phyloP scores from a whole-genome alignment of 2,113 vertebrate genomes.

The Collichthys lucidus region DNA sequence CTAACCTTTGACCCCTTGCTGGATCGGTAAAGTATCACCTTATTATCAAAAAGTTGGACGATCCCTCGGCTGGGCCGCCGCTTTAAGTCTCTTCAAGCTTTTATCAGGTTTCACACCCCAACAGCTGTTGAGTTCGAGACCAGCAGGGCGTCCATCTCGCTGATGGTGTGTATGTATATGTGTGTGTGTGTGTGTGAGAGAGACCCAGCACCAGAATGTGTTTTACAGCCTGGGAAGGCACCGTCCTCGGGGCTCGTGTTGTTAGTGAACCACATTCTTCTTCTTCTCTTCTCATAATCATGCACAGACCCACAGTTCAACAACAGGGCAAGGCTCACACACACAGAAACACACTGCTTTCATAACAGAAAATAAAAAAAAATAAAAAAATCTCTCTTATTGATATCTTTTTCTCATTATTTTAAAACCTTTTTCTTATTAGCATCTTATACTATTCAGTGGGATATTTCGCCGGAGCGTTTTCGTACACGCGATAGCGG shows the following conservation, averaged over 20 bases:
- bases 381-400: slow-evolving; percentile 22
- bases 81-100: slow-evolving; percentile 41
- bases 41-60: slow-evolving; percentile 58
- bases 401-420: slow-evolving; percentile 63
- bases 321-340: slow-evolving; percentile 47
- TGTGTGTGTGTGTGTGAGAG: slow-evolving; percentile 29
- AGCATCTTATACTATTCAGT: slow-evolving; percentile 33
- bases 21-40: slow-evolving; percentile 64
- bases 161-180: slow-evolving; percentile 14
- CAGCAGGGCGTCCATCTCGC: slow-evolving; percentile 42
- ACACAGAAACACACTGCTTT: slow-evolving; percentile 49
- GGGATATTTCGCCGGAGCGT: slow-evolving; percentile 13
- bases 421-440: slow-evolving; percentile 58
- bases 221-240: slow-evolving; percentile 74
- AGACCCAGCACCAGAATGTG: slow-evolving; percentile 56
- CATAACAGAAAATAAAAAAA: slow-evolving; percentile 14
- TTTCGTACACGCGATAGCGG: slow-evolving; percentile 24
- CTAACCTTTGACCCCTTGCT: slow-evolving; percentile 50
- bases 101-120: slow-evolving; percentile 71
- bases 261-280: slow-evolving; percentile 71
- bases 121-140: slow-evolving; percentile 68
- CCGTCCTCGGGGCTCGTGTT: slow-evolving; percentile 55
- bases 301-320: slow-evolving; percentile 69
- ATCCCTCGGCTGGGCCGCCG: neutral
- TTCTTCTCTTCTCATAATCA: slow-evolving; percentile 65